A percentile compares a stretch with the other conserved stretches of the same genome.
phyloP scores from a whole-genome alignment of 2,888 invertebrate species.

The Melinaea marsaeus region DNA sequence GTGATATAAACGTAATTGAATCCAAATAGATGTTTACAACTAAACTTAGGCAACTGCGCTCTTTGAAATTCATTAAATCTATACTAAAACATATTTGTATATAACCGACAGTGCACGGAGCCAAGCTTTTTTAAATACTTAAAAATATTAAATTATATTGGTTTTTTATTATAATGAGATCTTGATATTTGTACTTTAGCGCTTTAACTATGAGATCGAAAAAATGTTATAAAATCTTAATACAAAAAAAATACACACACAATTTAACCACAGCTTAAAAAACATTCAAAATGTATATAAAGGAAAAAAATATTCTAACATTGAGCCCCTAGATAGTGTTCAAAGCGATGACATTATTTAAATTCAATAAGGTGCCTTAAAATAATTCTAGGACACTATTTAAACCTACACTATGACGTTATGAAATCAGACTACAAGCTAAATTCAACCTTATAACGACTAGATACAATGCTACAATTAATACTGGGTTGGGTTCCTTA shows the following conservation, averaged over 20 bases:
- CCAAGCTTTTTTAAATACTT: too few species aligned
- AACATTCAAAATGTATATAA: not conserved
- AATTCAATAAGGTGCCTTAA: not conserved
- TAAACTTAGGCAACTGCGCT: not conserved
- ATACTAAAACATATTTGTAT: not conserved
- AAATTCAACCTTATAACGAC: not conserved
- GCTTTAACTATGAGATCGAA: not conserved
- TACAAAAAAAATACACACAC: too few species aligned
- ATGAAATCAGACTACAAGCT: not conserved
- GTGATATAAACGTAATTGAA: not conserved
- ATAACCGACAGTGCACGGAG: not conserved
- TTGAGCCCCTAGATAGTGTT: slow-evolving; percentile 2
- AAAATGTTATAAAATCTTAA: not conserved
- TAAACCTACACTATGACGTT: not conserved
- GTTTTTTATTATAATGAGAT: not conserved
- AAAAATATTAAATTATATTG: too few species aligned
- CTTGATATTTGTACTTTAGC: slow-evolving; percentile 1
- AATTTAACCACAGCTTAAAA: not conserved
- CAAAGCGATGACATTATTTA: not conserved
- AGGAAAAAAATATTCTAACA: not conserved
- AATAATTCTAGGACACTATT: not conserved
- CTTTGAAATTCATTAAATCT: slow-evolving; percentile 7
- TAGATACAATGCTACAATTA: not conserved
- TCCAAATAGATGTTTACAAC: not conserved
- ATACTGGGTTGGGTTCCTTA: not conserved